Evolutionary conservation across 2,113 vertebrate genomes (phyloP).

Genomic region (Antechinus flavipes): DNA sequence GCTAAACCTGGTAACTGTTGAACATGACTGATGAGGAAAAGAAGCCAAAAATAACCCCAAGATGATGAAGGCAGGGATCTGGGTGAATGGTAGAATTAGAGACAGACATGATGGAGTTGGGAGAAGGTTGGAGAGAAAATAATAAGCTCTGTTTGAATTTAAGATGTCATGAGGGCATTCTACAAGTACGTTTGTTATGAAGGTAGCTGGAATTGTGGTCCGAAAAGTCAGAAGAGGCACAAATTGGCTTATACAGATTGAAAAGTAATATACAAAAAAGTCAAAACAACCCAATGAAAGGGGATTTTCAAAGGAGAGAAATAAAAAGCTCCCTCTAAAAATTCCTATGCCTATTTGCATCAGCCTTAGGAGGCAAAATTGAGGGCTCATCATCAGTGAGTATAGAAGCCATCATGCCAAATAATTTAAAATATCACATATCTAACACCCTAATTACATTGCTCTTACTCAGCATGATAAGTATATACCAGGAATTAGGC

Average conservation of each 20-base stretch:
- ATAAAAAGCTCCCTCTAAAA: neutral
- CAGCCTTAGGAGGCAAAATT: neutral
- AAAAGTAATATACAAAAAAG: neutral
- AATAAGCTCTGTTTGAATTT: neutral
- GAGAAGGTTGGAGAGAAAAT: neutral
- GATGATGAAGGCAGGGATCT: neutral
- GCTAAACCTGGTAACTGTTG: neutral
- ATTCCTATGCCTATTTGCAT: neutral
- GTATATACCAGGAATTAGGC: neutral
- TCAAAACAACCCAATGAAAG: neutral
- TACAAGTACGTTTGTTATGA: neutral
- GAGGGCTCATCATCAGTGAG: neutral
- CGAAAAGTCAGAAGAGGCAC: neutral
- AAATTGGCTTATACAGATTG: neutral
- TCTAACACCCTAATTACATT: neutral
- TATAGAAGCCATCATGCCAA: neutral
- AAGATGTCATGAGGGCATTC: neutral
- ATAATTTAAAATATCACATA: neutral
- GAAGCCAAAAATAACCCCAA: neutral
- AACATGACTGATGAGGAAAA: neutral
- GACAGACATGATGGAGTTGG: neutral
- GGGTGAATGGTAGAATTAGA: neutral
- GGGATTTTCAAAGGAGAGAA: neutral
- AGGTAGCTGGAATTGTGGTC: neutral
- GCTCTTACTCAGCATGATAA: neutral